Percentiles rank a stretch among this genome's conserved stretches.
Conservation (phyloP, 23 tunicate genomes). For the Corella eumyota region DNA sequence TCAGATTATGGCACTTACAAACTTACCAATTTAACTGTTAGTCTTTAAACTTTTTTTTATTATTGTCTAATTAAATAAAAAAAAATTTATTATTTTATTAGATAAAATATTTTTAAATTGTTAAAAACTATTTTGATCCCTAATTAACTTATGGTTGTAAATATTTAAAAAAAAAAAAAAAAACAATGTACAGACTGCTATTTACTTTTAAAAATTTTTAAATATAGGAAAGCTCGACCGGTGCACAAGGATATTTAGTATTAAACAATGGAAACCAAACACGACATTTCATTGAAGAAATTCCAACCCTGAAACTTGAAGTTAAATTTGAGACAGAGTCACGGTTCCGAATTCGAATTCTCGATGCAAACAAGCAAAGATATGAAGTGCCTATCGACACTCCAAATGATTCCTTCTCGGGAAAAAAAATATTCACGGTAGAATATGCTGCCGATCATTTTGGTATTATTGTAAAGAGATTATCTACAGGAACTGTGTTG, state of each 20-base stretch:
- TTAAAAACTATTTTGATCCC: too few relatives aligned
- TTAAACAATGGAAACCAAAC: too few relatives aligned
- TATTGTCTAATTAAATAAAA: too few relatives aligned
- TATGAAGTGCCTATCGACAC: constrained; percentile 77
- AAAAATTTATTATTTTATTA: too few relatives aligned
- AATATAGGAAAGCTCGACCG: too few relatives aligned
- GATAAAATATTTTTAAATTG: too few relatives aligned
- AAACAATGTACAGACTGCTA: too few relatives aligned
- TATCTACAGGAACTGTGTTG: constrained; percentile 29
- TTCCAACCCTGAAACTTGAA: constrained; percentile 17
- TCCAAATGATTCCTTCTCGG: constrained; percentile 18
- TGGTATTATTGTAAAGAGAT: constrained; percentile 23
- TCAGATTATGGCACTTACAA: constrained; percentile 40
- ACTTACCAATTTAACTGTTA: constrained; percentile 20
- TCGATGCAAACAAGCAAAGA: constrained; percentile 28
- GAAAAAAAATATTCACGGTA: constrained; percentile 18
- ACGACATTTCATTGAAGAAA: constrained; percentile 15
- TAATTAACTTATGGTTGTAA: too few relatives aligned
- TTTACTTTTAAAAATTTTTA: too few relatives aligned
- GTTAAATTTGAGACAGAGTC: constrained; percentile 23
- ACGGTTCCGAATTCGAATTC: constrained; percentile 43
- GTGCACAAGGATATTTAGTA: too few relatives aligned
- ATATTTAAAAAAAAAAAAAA: too few relatives aligned
- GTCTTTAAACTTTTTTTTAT: background rate
- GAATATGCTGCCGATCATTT: constrained; percentile 12